Evolutionary conservation across 1,140 invertebrate genomes (phyloP).

Genomic region (Euglossa dilemma): DNA sequence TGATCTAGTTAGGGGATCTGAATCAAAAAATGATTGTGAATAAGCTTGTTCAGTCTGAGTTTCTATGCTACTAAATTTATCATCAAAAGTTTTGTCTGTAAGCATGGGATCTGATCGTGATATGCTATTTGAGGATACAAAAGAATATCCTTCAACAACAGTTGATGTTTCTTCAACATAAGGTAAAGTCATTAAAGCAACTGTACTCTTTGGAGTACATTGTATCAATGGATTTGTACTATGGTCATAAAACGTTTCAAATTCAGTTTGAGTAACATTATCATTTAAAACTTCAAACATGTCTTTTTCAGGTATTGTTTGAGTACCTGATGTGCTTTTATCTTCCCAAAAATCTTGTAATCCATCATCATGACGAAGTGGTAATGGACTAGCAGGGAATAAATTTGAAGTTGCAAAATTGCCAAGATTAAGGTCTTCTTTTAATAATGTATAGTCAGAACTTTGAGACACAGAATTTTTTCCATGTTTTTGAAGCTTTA

Average conservation of each 20-base stretch:
- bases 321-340: slow-evolving; percentile 79
- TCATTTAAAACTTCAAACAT: slow-evolving; percentile 76
- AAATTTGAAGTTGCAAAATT: slow-evolving; percentile 78
- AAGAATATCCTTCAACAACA: slow-evolving; percentile 57
- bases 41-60: slow-evolving; percentile 84
- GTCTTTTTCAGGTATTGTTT: slow-evolving; percentile 78
- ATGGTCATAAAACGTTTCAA: slow-evolving; percentile 70
- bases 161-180: slow-evolving; percentile 63
- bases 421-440: slow-evolving; percentile 70
- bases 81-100: slow-evolving; percentile 75
- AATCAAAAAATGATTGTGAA: slow-evolving; percentile 75
- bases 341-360: slow-evolving; percentile 81
- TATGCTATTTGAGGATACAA: slow-evolving; percentile 50
- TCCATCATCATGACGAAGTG: slow-evolving; percentile 75
- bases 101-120: slow-evolving; percentile 78
- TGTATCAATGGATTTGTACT: slow-evolving; percentile 61
- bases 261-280: slow-evolving; percentile 73
- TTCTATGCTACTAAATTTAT: slow-evolving; percentile 82
- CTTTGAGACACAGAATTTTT: slow-evolving; percentile 56
- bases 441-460: slow-evolving; percentile 59
- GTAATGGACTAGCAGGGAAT: slow-evolving; percentile 78
- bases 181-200: slow-evolving; percentile 59
- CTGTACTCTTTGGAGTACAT: slow-evolving; percentile 56
- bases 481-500: slow-evolving; percentile 70
- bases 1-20: slow-evolving; percentile 72